phyloP scores from a whole-genome alignment of 2,113 vertebrate genomes.

The Pelecanoides urinatrix region DNA sequence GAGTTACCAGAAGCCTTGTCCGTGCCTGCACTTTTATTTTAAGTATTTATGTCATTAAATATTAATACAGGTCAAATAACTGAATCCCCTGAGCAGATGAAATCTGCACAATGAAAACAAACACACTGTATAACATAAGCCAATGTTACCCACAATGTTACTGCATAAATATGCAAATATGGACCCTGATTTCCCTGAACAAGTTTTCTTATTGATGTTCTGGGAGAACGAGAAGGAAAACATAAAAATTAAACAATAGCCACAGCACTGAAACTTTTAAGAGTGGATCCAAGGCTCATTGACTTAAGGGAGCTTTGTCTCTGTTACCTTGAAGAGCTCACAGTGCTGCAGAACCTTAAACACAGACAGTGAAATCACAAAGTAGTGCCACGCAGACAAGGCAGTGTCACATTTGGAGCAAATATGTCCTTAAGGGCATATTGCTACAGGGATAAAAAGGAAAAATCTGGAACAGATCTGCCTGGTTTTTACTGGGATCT shows the following conservation, averaged over 20 bases:
- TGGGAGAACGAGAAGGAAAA: conserved; percentile 17
- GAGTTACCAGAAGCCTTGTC: conserved; percentile 31
- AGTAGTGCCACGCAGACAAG: neutral
- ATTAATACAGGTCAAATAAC: conserved; percentile 57
- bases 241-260: conserved; percentile 32
- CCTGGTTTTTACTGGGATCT: neutral
- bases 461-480: neutral
- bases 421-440: neutral
- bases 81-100: conserved; percentile 18
- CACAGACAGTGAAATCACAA: neutral
- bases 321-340: neutral
- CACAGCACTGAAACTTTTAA: neutral
- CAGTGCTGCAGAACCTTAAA: neutral
- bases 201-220: neutral
- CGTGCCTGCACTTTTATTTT: conserved; percentile 47
- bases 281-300: neutral
- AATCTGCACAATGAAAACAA: conserved; percentile 45
- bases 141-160: neutral
- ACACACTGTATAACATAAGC: neutral
- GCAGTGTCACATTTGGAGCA: neutral
- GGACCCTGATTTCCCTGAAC: neutral
- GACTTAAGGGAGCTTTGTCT: neutral
- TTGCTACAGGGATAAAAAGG: neutral
- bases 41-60: conserved; percentile 40
- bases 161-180: conserved; percentile 13